Evolutionary conservation across 2,797 vertebrate genomes (phyloP).

Genomic region (Xenops minutus): DNA sequence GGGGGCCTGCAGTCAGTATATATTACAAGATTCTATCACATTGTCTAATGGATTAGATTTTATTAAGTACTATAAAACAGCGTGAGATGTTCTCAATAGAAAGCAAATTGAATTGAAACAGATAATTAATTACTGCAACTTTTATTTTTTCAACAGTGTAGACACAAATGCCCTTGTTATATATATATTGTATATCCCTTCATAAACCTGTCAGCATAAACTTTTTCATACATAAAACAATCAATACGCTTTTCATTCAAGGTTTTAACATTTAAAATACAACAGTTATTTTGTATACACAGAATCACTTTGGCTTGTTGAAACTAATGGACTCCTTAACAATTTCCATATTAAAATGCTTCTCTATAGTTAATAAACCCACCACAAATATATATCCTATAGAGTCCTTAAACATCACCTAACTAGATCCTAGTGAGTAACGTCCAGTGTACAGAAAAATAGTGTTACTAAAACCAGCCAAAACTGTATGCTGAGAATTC

Average conservation of each 20-base stretch:
- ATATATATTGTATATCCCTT: neutral
- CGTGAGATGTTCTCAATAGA: constrained; percentile 58
- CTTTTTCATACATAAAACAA: constrained; percentile 9
- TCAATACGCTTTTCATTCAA: constrained; percentile 31
- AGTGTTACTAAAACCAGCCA: neutral
- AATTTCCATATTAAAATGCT: neutral
- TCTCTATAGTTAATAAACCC: neutral
- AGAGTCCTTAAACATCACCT: neutral
- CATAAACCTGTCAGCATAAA: constrained; percentile 31
- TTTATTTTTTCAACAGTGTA: constrained; percentile 55
- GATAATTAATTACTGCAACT: constrained; percentile 76
- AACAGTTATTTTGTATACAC: neutral
- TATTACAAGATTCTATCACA: constrained; percentile 78
- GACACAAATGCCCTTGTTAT: constrained; percentile 1
- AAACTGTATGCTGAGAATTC: neutral
- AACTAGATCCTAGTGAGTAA: neutral
- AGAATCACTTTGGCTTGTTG: neutral
- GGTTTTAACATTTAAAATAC: neutral
- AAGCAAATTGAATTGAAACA: constrained; percentile 76
- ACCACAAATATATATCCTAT: neutral
- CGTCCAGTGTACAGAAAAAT: neutral
- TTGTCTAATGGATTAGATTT: constrained; percentile 77
- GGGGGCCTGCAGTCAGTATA: constrained; percentile 70
- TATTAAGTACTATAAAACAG: constrained; percentile 81
- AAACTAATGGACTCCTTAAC: neutral